phyloP scores from a whole-genome alignment of 2,797 vertebrate species.

The Phataginus tricuspis region DNA sequence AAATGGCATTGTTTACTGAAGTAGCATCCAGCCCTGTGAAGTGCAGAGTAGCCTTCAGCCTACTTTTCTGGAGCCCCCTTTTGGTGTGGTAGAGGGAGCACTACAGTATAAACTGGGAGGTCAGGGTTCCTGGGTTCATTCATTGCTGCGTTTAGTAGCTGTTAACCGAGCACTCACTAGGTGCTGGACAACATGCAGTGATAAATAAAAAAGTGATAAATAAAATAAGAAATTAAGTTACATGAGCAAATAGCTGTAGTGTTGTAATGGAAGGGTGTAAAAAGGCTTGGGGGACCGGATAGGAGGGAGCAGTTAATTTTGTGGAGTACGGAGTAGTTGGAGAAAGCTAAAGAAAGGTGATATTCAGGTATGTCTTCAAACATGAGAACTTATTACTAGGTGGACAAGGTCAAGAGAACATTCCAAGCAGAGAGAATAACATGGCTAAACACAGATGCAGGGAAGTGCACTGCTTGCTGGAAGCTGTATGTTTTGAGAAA shows the following conservation, averaged over 20 bases:
- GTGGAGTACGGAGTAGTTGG: not conserved
- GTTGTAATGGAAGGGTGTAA: not conserved
- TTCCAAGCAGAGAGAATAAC: slow-evolving; percentile 24
- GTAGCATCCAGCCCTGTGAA: not conserved
- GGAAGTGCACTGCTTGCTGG: not conserved
- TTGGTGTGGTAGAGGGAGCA: not conserved
- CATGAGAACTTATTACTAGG: slow-evolving; percentile 32
- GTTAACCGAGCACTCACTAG: not conserved
- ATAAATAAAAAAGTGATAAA: not conserved
- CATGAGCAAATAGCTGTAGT: not conserved
- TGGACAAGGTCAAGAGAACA: slow-evolving; percentile 32
- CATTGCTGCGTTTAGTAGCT: not conserved
- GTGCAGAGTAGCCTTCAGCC: not conserved
- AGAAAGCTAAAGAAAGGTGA: slow-evolving; percentile 22
- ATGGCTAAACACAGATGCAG: not conserved
- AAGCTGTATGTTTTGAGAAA: slow-evolving; percentile 1
- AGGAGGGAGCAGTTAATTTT: not conserved
- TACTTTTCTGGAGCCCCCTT: not conserved
- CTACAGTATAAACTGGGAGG: not conserved
- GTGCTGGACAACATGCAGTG: not conserved
- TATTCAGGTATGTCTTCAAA: slow-evolving; percentile 39
- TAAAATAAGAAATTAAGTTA: not conserved
- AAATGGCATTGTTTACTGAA: not conserved
- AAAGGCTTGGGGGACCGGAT: not conserved
- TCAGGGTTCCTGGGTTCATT: not conserved